Evolutionary conservation across 2,888 invertebrate genomes (phyloP).

Genomic region (Aplocera efformata): DNA sequence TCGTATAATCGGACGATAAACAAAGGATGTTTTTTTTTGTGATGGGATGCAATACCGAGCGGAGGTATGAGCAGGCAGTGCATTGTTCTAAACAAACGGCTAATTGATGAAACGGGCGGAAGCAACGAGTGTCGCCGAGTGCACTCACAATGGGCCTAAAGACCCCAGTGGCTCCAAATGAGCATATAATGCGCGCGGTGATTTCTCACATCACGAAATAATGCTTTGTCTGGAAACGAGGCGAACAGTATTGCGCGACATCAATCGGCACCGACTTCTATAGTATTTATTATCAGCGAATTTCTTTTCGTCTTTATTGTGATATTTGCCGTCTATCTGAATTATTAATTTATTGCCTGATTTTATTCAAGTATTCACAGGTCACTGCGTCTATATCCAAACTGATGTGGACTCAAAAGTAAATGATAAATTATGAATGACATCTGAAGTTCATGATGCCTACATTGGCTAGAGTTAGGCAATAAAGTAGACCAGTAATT

Average conservation of each 20-base stretch:
- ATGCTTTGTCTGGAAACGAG: slow-evolving; percentile 49
- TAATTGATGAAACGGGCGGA: slow-evolving; percentile 65
- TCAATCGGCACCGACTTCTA: slow-evolving; percentile 65
- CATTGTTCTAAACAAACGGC: slow-evolving; percentile 39
- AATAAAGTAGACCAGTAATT: too few relatives aligned
- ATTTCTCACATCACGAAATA: slow-evolving; percentile 54
- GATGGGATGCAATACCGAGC: slow-evolving; percentile 9
- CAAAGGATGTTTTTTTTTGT: slow-evolving; percentile 12
- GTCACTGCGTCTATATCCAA: too few relatives aligned
- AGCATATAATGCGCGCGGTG: slow-evolving; percentile 61
- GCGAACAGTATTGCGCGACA: slow-evolving; percentile 46
- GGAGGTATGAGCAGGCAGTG: slow-evolving; percentile 8
- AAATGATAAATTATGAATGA: too few relatives aligned
- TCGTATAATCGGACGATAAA: slow-evolving; percentile 15
- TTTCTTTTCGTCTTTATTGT: not conserved
- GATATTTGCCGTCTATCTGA: too few relatives aligned
- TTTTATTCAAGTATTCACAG: too few relatives aligned
- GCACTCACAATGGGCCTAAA: slow-evolving; percentile 39
- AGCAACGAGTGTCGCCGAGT: slow-evolving; percentile 56
- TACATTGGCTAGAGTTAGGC: too few relatives aligned
- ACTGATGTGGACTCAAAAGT: too few relatives aligned
- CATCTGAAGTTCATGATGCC: too few relatives aligned
- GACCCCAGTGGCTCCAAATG: slow-evolving; percentile 44
- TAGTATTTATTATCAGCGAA: slow-evolving; percentile 30
- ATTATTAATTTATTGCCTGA: too few relatives aligned